These are phyloP conservation scores for Macropodus opercularis DNA, from an alignment of 2,797 vertebrate species.

Conservation along the genomic window DNA sequence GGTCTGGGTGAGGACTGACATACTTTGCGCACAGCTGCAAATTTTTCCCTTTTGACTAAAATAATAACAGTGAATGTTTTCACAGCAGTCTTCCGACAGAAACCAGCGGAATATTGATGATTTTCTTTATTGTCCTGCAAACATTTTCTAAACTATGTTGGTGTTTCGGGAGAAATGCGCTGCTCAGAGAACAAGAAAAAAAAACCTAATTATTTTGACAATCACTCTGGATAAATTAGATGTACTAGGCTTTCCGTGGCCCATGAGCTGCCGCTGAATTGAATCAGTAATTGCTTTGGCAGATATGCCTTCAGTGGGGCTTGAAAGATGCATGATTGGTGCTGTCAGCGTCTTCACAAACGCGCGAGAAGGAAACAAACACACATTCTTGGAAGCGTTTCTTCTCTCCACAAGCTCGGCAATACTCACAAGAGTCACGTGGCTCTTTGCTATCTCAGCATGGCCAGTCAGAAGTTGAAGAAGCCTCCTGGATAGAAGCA, in stretches of 20 bases:
- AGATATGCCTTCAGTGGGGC: slow-evolving; percentile 47
- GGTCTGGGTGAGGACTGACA: slow-evolving; percentile 8
- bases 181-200: slow-evolving; percentile 17
- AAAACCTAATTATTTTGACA: slow-evolving; percentile 63
- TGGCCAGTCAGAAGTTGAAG: no score
- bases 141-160: slow-evolving; percentile 31
- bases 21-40: slow-evolving; percentile 7
- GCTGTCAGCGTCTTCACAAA: slow-evolving; percentile 32
- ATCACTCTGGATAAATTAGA: slow-evolving; percentile 69
- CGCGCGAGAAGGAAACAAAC: slow-evolving; percentile 21
- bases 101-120: slow-evolving; percentile 27
- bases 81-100: neutral
- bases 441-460: no score
- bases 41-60: slow-evolving; percentile 7
- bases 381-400: slow-evolving; percentile 1
- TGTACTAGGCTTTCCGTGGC: slow-evolving; percentile 44
- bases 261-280: slow-evolving; percentile 45
- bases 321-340: slow-evolving; percentile 55
- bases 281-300: slow-evolving; percentile 70
- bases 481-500: no score
- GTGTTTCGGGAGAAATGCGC: slow-evolving; percentile 16
- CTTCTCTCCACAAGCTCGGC: slow-evolving; percentile 9
- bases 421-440: slow-evolving; percentile 3
- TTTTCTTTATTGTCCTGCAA: slow-evolving; percentile 42
- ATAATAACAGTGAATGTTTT: slow-evolving; percentile 3